Evolutionary conservation across 2,888 invertebrate genomes (phyloP), one percentile per base, ranked within the genome.

Genomic region (Slavum lentiscoides): DNA sequence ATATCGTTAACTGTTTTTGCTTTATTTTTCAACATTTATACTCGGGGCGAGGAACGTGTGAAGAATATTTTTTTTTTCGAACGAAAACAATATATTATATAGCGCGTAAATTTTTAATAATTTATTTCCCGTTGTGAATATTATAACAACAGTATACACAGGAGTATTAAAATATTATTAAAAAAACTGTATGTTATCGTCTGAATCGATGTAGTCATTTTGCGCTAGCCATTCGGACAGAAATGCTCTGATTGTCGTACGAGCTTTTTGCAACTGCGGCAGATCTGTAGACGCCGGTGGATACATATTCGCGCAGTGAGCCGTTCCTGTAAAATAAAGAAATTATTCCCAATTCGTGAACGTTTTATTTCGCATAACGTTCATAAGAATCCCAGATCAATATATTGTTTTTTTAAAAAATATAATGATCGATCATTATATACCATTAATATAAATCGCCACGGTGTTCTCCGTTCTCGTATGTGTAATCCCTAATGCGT

Each of bases 231-330:
- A 93, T 15, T 88, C 84, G 9, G 86, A 88, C 74, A 94, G 89
- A 39, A 90, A 87, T 77, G 88, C 85, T 55, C 88, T 87, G 84
- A 94, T 90, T 85, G 90, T 87, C 53, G 89, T 86, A 80, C 96
- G 90, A 0, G 95, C 95, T 68, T 88, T 88, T 58, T 88, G 89
- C 82, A 96, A 87, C 80, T 91, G 89, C 0, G 91, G 90, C 7
- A 89, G 87, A 87, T 97, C 96, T 0, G 88, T 86, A 0, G 89
- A 87, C 11, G 90, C 87, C 9, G 91, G 87, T 49, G 96, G 95
- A 86, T 96, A 96, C 94, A 96, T 94, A 86, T 96, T 93, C 0
- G 96, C 96, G 87, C 96, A 97, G 86, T 97, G 96, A 9, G 96
- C 96, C n/a, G 96, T 95, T 62, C 95, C 95, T 94, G 85, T 37